These are phyloP conservation scores for Tenrec ecaudatus DNA, from an alignment of 2,113 vertebrate genomes.

Conservation along the genomic window DNA sequence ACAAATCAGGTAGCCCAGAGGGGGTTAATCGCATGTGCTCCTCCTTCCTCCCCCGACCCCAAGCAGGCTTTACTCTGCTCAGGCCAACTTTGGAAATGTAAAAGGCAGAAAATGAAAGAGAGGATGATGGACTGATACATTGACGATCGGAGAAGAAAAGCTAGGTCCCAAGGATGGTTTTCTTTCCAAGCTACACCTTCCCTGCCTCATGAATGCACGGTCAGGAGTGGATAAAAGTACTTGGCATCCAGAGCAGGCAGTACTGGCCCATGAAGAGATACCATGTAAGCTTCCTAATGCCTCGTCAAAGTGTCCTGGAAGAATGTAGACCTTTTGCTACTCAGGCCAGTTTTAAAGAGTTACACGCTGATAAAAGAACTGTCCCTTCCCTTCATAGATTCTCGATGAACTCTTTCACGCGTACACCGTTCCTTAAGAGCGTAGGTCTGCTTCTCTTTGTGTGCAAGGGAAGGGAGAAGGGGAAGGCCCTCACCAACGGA, in stretches of 20 bases:
- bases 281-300: slow-evolving; percentile 83
- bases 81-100: slow-evolving; percentile 72
- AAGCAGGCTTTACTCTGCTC: slow-evolving; percentile 60
- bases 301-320: slow-evolving; percentile 84
- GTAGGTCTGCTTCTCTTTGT: slow-evolving; percentile 61
- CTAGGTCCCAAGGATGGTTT: slow-evolving; percentile 63
- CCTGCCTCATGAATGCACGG: slow-evolving; percentile 81
- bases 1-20: slow-evolving; percentile 53
- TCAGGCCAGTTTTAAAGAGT: slow-evolving; percentile 83
- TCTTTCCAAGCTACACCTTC: slow-evolving; percentile 74
- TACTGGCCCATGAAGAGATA: slow-evolving; percentile 83
- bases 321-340: slow-evolving; percentile 82
- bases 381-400: slow-evolving; percentile 66
- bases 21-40: neutral
- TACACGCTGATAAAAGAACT: slow-evolving; percentile 59
- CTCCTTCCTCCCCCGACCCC: slow-evolving; percentile 45
- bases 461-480: too few species aligned
- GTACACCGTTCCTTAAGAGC: slow-evolving; percentile 79
- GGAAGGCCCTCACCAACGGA: too few species aligned
- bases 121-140: neutral
- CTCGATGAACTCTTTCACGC: slow-evolving; percentile 76
- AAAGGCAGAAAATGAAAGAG: slow-evolving; percentile 53
- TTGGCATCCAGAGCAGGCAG: slow-evolving; percentile 83
- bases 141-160: slow-evolving; percentile 74
- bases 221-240: slow-evolving; percentile 81